Percentiles rank a stretch among this genome's conserved stretches.
These are phyloP conservation scores for Tenodera sinensis DNA, from an alignment of 2,888 invertebrate genomes.

Conservation along the genomic window DNA sequence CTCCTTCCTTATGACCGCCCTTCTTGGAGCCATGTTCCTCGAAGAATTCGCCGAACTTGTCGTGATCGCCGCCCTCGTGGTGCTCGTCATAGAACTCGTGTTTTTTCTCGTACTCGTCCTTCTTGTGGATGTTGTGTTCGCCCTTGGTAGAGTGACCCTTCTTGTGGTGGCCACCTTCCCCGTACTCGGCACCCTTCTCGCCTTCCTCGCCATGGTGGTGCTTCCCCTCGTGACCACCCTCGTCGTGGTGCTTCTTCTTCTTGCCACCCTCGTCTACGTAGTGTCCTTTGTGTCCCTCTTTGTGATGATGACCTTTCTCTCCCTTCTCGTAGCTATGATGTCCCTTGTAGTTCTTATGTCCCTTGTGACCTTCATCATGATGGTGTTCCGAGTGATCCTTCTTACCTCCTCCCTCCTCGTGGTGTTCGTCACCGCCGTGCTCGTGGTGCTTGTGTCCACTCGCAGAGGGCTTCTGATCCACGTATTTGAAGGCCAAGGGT, in stretches of 20 bases:
- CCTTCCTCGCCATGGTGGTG: conserved; percentile 45
- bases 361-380: conserved; percentile 56
- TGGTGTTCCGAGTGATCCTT: conserved; percentile 56
- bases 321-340: conserved; percentile 59
- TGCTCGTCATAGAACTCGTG: conserved; percentile 74
- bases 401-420: conserved; percentile 51
- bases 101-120: conserved; percentile 71
- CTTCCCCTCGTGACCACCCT: conserved; percentile 37
- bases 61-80: conserved; percentile 62
- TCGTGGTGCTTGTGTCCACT: not conserved
- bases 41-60: conserved; percentile 61
- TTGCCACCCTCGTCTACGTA: conserved; percentile 62
- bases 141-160: conserved; percentile 74
- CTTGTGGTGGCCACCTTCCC: conserved; percentile 61
- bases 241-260: conserved; percentile 44
- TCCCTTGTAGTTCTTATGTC: conserved; percentile 65
- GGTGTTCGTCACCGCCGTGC: conserved; percentile 21
- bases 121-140: conserved; percentile 69
- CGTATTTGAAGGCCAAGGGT: not conserved
- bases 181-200: conserved; percentile 56
- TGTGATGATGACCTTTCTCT: conserved; percentile 64
- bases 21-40: conserved; percentile 52
- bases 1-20: conserved; percentile 38
- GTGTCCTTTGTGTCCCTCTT: conserved; percentile 60
- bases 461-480: not conserved